phyloP scores from a whole-genome alignment of 23 tunicate genomes.

The Styela clava region DNA sequence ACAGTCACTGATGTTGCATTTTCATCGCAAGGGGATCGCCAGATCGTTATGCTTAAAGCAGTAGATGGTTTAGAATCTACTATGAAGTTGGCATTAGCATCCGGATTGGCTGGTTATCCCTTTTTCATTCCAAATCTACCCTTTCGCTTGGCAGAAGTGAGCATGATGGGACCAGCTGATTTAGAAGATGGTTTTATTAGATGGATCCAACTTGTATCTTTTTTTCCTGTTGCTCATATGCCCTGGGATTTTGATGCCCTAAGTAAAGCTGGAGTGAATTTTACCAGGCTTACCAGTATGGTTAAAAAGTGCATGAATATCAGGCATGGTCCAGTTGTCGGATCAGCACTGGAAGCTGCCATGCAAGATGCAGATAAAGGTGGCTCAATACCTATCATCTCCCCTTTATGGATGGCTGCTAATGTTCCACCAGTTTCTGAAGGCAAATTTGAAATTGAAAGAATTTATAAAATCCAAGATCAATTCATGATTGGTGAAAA shows the following conservation, averaged over 20 bases:
- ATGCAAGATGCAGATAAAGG: constrained; percentile 32
- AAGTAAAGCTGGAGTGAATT: constrained; percentile 18
- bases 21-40: constrained; percentile 43
- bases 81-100: constrained; percentile 40
- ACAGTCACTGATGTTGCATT: constrained; percentile 68
- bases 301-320: constrained; percentile 28
- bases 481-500: constrained; percentile 72
- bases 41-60: constrained; percentile 53
- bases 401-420: constrained; percentile 82
- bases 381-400: constrained; percentile 41
- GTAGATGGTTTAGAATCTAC: constrained; percentile 31
- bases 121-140: constrained; percentile 62
- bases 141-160: constrained; percentile 27
- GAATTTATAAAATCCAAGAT: constrained; percentile 33
- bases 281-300: not conserved
- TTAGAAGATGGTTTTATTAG: constrained; percentile 36
- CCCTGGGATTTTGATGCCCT: constrained; percentile 53
- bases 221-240: constrained; percentile 68
- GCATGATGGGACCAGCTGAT: constrained; percentile 4
- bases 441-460: not conserved
- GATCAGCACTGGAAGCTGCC: constrained; percentile 24
- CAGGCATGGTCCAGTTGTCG: constrained; percentile 32
- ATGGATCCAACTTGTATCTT: constrained; percentile 62
- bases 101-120: constrained; percentile 70
- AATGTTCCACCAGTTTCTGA: constrained; percentile 1